Evolutionary conservation across 2,888 invertebrate genomes (phyloP), one percentile per base, ranked within the genome.

Genomic region (Norana najaformis): DNA sequence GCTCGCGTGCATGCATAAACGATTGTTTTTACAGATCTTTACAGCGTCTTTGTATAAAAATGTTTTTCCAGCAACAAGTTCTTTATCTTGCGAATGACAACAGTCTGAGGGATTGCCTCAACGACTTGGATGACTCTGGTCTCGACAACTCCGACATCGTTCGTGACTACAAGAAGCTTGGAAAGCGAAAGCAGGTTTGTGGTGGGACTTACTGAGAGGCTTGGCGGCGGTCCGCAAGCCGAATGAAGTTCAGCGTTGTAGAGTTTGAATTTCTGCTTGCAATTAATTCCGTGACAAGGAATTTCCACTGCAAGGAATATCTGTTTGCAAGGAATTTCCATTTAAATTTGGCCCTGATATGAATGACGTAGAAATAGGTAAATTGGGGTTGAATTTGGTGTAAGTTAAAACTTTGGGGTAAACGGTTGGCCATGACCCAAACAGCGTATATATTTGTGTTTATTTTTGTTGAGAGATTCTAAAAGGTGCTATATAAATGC

Each of bases 31-130:
- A 69, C 69, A 69, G n/a, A 69, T 11, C 69, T 16, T 4, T 69
- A n/a, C 69, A 69, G 30, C 69, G 11, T 69, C 69, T 69, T 69
- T n/a, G 11, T 69, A n/a, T 69, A 69, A n/a, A n/a, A n/a, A n/a
- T 69, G 30, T 69, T 30, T 69, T 8, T 69, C n/a, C 69, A 85
- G 85, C 85, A 85, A 36, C 97, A 97, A 94, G 96, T 97, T 95
- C 95, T 97, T 93, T 97, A 96, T 95, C 96, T 97, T 91, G 97
- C 97, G 92, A 95, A 96, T 91, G 96, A 94, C 92, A 97, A 97
- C 94, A 96, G 96, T 82, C 95, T 97, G 92, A 97, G 97, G 93
- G 97, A 97, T 95, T 97, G 97, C 95, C 96, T 96, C 91, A 97
- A 97, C 93, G 97, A 97, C 16, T 94, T 94, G 89, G 95, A 96